These are phyloP conservation scores for Corapipo altera DNA, from an alignment of 2,113 vertebrate species.

Conservation along the genomic window DNA sequence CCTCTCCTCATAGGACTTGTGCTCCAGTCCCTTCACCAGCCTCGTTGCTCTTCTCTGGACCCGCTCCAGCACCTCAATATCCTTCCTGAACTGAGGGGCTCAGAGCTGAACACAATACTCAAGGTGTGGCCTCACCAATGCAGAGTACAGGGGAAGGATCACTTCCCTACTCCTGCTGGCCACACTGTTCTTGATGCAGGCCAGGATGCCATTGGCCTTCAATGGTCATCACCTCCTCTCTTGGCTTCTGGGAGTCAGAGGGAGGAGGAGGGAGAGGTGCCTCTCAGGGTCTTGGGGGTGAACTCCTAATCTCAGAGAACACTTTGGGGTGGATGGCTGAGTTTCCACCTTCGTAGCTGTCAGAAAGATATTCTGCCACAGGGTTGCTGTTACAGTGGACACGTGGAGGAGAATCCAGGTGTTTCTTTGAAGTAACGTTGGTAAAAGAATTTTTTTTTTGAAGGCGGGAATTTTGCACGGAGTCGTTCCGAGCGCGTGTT, in stretches of 20 bases:
- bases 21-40: no score
- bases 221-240: neutral
- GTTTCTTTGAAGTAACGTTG: neutral
- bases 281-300: neutral
- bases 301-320: neutral
- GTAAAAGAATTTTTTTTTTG: neutral
- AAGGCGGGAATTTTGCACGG: neutral
- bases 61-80: no score
- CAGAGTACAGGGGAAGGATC: no score
- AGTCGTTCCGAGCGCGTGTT: neutral
- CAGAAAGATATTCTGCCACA: neutral
- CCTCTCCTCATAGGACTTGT: no score
- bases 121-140: no score
- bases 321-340: neutral
- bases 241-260: neutral
- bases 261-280: neutral
- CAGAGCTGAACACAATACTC: no score
- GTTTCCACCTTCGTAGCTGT: neutral
- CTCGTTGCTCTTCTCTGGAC: no score
- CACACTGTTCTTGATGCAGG: no score
- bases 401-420: neutral
- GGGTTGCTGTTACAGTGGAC: rapidly evolving
- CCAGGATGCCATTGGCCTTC: no score
- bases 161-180: no score
- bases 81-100: no score